Percentiles rank a stretch among this genome's conserved stretches.
phyloP scores from a whole-genome alignment of 2,113 vertebrate species.

The Smithornis capensis region DNA sequence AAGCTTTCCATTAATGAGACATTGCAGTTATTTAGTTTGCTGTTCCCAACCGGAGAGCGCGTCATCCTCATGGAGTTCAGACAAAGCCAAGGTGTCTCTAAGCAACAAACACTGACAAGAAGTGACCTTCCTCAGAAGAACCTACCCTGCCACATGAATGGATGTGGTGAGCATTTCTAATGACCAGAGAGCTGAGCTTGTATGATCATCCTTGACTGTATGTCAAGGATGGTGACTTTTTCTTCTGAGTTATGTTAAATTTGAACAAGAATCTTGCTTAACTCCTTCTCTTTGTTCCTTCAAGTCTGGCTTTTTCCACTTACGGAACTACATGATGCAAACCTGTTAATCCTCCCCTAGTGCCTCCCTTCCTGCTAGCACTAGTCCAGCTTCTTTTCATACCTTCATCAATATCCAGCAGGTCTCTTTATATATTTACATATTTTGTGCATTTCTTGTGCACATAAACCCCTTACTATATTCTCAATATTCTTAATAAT shows the following conservation, averaged over 20 bases:
- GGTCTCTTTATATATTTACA: not conserved
- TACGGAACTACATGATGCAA: not conserved
- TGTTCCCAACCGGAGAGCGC: not conserved
- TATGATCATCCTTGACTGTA: not conserved
- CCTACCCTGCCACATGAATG: not conserved
- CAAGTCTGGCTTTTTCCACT: not conserved
- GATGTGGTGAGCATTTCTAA: not conserved
- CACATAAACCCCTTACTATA: not conserved
- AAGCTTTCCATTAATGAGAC: not conserved
- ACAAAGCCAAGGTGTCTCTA: not conserved
- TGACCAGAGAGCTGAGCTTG: no score
- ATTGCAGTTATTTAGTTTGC: not conserved
- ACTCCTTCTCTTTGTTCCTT: not conserved
- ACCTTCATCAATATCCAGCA: not conserved
- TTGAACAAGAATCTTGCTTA: not conserved
- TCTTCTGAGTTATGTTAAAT: not conserved
- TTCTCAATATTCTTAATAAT: not conserved
- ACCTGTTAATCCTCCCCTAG: not conserved
- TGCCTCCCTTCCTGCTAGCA: not conserved
- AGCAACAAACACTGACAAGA: not conserved
- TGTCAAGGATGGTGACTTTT: not conserved
- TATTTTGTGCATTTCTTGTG: not conserved
- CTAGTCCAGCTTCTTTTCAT: not conserved
- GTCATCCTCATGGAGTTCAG: not conserved
- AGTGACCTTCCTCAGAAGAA: not conserved